These are phyloP conservation scores for Capitulum mitella DNA, from an alignment of 2,888 invertebrate species.

Conservation along the genomic window DNA sequence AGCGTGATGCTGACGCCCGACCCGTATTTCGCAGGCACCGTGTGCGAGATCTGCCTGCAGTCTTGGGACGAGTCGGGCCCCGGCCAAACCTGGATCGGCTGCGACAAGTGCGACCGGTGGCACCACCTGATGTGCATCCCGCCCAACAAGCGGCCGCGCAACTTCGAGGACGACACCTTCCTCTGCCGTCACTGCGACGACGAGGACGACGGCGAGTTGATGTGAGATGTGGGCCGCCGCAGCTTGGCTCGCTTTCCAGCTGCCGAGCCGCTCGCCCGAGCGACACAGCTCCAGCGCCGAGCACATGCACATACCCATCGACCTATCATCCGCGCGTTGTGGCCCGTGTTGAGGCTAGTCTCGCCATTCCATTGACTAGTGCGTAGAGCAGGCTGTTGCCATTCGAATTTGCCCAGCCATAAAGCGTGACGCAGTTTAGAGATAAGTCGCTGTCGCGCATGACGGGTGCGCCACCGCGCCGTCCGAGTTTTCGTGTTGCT, in stretches of 20 bases:
- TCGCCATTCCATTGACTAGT: conserved; percentile 19
- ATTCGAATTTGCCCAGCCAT: not conserved
- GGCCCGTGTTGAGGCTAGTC: not conserved
- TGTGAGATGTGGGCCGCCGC: not conserved
- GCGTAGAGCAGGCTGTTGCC: conserved; percentile 19
- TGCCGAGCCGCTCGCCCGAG: not conserved
- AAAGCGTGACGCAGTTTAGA: not conserved
- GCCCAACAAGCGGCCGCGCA: conserved; percentile 24
- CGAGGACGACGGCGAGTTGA: conserved; percentile 5
- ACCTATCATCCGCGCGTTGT: not conserved
- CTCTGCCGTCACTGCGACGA: conserved; percentile 24
- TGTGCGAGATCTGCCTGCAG: conserved; percentile 25
- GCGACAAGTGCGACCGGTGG: conserved; percentile 24
- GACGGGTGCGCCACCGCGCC: not conserved
- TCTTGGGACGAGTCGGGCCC: conserved; percentile 25
- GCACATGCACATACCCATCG: conserved; percentile 2
- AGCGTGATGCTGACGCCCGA: too few species aligned
- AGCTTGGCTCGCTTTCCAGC: not conserved
- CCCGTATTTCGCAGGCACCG: conserved; percentile 12
- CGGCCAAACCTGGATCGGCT: conserved; percentile 24
- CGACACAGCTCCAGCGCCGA: not conserved
- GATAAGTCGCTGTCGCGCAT: not conserved
- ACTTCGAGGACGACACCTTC: conserved; percentile 26
- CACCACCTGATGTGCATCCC: conserved; percentile 24
- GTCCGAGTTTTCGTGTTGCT: not conserved